A percentile compares a stretch with the other conserved stretches of the same genome.
These are phyloP conservation scores for Heliocidaris tuberculata DNA, from an alignment of 35 echinoderm and acorn worm species.

Conservation along the genomic window DNA sequence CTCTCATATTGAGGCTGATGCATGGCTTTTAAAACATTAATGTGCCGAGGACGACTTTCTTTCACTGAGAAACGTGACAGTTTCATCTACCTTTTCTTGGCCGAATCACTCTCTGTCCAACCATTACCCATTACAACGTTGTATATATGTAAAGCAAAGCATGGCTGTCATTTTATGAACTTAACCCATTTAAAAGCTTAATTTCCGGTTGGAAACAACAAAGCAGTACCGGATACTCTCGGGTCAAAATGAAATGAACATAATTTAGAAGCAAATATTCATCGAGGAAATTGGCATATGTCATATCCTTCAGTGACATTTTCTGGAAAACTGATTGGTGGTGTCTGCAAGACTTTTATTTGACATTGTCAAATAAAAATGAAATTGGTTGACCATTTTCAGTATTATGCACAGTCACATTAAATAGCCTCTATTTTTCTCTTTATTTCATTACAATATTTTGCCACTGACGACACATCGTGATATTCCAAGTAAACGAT, in stretches of 20 bases:
- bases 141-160: neutral
- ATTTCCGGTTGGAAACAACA: neutral
- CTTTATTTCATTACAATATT: too few species aligned
- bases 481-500: too few species aligned
- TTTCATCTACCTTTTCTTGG: neutral
- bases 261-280: neutral
- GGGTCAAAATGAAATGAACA: neutral
- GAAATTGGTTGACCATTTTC: neutral
- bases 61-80: neutral
- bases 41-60: too few species aligned
- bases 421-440: too few species aligned
- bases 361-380: neutral
- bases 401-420: too few species aligned
- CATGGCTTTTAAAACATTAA: too few species aligned
- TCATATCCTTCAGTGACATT: too few species aligned
- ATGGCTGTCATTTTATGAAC: neutral
- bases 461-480: too few species aligned
- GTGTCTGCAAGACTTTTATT: neutral
- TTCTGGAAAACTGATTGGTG: neutral
- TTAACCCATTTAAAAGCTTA: neutral
- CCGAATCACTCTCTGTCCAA: neutral
- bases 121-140: neutral
- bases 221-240: neutral
- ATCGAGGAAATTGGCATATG: neutral
- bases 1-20: too few species aligned